Conservation (phyloP, 2,797 vertebrate species). For the Gambelia wislizenii region DNA sequence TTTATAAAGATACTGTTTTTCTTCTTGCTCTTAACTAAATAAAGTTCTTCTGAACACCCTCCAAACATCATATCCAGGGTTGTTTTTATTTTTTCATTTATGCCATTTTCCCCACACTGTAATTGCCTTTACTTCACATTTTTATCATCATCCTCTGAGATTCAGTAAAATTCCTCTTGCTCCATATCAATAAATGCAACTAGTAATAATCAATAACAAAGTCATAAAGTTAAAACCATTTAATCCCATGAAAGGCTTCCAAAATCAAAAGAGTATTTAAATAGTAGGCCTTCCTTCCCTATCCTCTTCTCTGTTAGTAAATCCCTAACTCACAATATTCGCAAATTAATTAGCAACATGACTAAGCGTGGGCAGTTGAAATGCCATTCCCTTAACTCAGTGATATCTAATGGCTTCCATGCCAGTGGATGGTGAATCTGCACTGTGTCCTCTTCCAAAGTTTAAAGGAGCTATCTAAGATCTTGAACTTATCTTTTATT, state of each 20-base stretch:
- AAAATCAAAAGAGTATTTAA: conserved; percentile 73
- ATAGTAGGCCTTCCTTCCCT: conserved; percentile 51
- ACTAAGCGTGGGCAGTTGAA: conserved; percentile 60
- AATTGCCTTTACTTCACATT: neutral
- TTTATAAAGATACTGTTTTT: neutral
- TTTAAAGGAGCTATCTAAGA: too few species aligned
- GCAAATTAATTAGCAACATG: conserved; percentile 70
- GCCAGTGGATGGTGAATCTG: neutral
- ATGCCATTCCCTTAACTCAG: conserved; percentile 62
- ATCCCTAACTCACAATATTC: conserved; percentile 59
- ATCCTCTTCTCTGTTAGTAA: conserved; percentile 55
- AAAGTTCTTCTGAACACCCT: neutral
- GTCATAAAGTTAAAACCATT: conserved; percentile 72
- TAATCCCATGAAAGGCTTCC: conserved; percentile 72
- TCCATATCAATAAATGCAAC: conserved; percentile 49
- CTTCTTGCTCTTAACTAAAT: neutral
- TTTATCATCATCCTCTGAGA: conserved; percentile 38
- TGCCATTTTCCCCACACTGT: neutral
- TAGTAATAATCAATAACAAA: conserved; percentile 69
- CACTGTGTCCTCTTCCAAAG: too few species aligned
- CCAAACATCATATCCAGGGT: rapidly evolving
- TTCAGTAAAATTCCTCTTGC: conserved; percentile 56
- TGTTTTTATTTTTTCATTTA: neutral
- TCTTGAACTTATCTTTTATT: too few species aligned
- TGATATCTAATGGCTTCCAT: too few species aligned